These are phyloP conservation scores for Aphelocoma coerulescens DNA, from an alignment of 2,113 vertebrate genomes.

Conservation along the genomic window DNA sequence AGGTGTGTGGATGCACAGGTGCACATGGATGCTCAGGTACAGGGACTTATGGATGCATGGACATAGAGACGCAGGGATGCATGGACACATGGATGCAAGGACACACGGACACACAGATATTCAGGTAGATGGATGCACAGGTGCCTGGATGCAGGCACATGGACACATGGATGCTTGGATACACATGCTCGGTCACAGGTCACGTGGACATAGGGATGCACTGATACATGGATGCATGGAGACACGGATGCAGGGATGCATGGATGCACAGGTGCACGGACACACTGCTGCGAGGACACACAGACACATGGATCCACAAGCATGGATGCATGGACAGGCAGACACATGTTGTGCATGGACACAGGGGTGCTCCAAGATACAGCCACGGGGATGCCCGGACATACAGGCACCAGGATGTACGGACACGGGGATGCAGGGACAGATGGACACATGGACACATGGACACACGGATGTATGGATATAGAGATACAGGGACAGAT, in stretches of 20 bases:
- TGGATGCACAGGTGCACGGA: not conserved
- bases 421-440: not conserved
- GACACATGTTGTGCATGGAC: not conserved
- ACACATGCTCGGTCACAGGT: too few relatives aligned
- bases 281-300: not conserved
- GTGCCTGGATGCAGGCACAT: not conserved
- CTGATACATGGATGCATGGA: not conserved
- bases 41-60: rapidly evolving
- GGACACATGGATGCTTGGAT: not conserved
- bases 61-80: not conserved
- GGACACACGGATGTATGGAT: not conserved
- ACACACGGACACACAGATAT: rapidly evolving
- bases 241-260: not conserved
- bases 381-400: rapidly evolving
- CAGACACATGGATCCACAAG: rapidly evolving
- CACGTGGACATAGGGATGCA: not conserved
- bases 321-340: not conserved
- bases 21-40: not conserved
- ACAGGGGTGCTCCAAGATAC: not conserved
- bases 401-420: rapidly evolving
- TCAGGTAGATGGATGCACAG: not conserved
- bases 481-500: not conserved
- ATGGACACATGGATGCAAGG: not conserved
- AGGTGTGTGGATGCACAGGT: not conserved
- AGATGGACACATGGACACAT: not conserved